phyloP scores from a whole-genome alignment of 2,113 vertebrate species.

The Penelope pileata region DNA sequence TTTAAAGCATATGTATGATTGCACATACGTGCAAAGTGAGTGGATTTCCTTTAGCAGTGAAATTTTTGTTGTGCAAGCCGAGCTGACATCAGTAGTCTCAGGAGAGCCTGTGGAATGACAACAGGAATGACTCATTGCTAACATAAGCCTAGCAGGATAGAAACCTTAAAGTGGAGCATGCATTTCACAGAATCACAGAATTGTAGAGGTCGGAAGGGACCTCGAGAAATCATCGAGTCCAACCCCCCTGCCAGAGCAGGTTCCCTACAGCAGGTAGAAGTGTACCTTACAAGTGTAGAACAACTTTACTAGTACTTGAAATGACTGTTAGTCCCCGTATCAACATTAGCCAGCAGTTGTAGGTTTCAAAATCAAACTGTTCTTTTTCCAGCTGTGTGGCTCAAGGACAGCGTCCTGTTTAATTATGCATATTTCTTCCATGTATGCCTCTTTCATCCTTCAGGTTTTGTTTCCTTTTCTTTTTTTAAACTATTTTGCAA shows the following conservation, averaged over 20 bases:
- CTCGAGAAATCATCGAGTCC: no score
- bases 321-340: background rate
- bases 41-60: background rate
- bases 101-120: background rate
- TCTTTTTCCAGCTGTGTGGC: background rate
- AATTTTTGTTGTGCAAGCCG: background rate
- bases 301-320: background rate
- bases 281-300: background rate
- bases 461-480: background rate
- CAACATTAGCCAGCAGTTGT: background rate
- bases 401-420: background rate
- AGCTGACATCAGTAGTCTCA: background rate
- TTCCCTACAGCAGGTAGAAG: no score
- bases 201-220: no score
- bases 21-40: background rate
- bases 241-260: no score
- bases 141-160: background rate
- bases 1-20: background rate
- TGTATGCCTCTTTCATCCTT: background rate
- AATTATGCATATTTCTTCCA: background rate
- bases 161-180: background rate
- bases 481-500: conserved; percentile 2
- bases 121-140: background rate
- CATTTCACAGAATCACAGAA: no score
- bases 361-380: background rate